phyloP scores from a whole-genome alignment of 2,797 vertebrate species.

The Novumbra hubbsi region DNA sequence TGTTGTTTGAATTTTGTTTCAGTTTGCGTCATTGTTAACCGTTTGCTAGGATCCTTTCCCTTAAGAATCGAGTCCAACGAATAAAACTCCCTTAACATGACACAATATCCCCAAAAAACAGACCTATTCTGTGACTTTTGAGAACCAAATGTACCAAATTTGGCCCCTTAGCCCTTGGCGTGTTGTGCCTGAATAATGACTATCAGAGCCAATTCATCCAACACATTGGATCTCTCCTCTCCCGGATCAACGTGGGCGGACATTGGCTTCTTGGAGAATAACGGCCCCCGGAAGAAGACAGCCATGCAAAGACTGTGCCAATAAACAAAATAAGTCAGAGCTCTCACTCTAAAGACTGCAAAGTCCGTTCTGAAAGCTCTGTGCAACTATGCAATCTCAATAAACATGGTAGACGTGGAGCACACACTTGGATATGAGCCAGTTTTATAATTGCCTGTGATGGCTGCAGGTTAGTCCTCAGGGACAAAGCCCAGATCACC shows the following conservation, averaged over 20 bases:
- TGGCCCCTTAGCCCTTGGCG: not conserved
- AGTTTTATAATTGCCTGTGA: not conserved
- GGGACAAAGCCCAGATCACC: not conserved
- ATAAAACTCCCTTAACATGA: not conserved
- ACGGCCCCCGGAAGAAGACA: constrained; percentile 20
- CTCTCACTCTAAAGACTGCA: constrained; percentile 9
- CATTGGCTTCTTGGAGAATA: constrained; percentile 19
- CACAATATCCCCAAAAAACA: not conserved
- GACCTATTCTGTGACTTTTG: not conserved
- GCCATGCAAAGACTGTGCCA: constrained; percentile 19
- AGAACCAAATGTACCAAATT: not conserved
- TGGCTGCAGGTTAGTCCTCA: not conserved
- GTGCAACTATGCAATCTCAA: not conserved
- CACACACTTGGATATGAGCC: not conserved
- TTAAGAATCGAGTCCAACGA: not conserved
- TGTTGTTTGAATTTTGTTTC: no score
- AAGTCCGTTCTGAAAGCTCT: not conserved
- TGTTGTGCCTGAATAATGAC: constrained; percentile 8
- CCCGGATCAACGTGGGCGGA: constrained; percentile 23
- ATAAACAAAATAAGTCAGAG: constrained; percentile 32
- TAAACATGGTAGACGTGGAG: not conserved
- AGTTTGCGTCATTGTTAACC: no score
- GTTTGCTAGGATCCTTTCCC: not conserved
- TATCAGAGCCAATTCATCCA: constrained; percentile 18
- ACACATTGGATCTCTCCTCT: constrained; percentile 20